Conservation (phyloP, 2,797 vertebrate species). For the Squalus acanthias region DNA sequence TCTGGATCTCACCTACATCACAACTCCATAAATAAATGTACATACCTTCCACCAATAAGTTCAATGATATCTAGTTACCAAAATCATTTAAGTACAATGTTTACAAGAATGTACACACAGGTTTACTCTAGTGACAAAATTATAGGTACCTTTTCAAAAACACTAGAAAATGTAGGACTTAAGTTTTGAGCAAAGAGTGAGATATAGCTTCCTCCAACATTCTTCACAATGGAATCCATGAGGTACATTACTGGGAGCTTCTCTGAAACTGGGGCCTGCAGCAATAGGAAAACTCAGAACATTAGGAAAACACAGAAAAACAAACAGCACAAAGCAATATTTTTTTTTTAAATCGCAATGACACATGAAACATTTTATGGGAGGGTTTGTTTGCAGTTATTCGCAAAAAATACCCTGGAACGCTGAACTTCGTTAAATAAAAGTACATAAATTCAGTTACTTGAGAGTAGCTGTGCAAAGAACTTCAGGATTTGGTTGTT, state of each 20-base stretch:
- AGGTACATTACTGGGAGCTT: constrained; percentile 99
- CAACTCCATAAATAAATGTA: background rate
- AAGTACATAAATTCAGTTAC: background rate
- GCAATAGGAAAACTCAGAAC: constrained; percentile 97
- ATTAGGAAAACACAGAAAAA: constrained; percentile 80
- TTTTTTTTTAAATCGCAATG: background rate
- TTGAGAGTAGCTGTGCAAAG: background rate
- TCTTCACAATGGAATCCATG: constrained; percentile 99
- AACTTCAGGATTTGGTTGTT: constrained; percentile 15
- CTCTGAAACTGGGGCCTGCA: constrained; percentile 88
- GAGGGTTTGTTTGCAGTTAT: background rate
- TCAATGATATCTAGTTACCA: background rate
- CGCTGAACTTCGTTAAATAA: background rate
- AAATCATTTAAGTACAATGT: background rate
- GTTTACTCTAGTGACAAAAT: constrained; percentile 9
- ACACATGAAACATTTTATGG: background rate
- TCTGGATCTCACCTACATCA: background rate
- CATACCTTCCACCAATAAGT: background rate
- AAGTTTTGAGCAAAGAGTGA: constrained; percentile 99
- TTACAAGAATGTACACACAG: background rate
- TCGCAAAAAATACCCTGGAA: background rate
- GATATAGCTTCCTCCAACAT: constrained; percentile 97
- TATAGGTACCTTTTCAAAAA: constrained; percentile 95
- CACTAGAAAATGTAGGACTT: constrained; percentile 99
- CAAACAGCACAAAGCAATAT: constrained; percentile 45